Percentiles rank a stretch among this genome's conserved stretches.
phyloP scores from a whole-genome alignment of 2,888 invertebrate species.

The Oscheius onirici region DNA sequence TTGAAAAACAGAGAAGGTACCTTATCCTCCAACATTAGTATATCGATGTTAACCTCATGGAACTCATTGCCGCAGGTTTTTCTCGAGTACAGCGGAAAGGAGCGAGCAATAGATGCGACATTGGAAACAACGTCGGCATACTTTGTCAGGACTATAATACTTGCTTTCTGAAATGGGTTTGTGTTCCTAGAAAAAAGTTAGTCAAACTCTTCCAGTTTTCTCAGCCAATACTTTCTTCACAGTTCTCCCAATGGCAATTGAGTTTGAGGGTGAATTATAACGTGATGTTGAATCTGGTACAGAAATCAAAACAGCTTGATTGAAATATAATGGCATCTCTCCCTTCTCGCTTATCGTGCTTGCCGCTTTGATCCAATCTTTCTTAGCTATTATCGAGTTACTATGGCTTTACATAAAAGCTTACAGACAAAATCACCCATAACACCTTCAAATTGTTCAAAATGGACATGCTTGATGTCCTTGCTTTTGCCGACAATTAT shows the following conservation, averaged over 20 bases:
- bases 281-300: conserved; percentile 53
- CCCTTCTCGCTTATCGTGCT: conserved; percentile 16
- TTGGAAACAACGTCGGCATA: conserved; percentile 4
- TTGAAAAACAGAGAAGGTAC: neutral
- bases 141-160: neutral
- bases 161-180: neutral
- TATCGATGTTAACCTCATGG: conserved; percentile 1
- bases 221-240: conserved; percentile 39
- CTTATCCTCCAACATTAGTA: conserved; percentile 2
- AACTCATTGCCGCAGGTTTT: neutral
- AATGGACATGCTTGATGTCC: no score
- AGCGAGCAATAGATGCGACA: neutral
- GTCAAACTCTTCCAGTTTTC: conserved; percentile 49
- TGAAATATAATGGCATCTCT: conserved; percentile 54
- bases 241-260: conserved; percentile 49
- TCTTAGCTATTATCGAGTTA: no score
- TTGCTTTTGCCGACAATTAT: no score
- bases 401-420: no score
- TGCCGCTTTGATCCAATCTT: no score
- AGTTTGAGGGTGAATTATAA: conserved; percentile 59
- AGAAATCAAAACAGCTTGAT: conserved; percentile 57
- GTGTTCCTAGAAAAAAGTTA: no score
- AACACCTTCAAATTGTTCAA: no score
- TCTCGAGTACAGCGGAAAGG: neutral
- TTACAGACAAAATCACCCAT: no score